Conservation (phyloP, 2,113 vertebrate species). For the Elachura formosa region DNA sequence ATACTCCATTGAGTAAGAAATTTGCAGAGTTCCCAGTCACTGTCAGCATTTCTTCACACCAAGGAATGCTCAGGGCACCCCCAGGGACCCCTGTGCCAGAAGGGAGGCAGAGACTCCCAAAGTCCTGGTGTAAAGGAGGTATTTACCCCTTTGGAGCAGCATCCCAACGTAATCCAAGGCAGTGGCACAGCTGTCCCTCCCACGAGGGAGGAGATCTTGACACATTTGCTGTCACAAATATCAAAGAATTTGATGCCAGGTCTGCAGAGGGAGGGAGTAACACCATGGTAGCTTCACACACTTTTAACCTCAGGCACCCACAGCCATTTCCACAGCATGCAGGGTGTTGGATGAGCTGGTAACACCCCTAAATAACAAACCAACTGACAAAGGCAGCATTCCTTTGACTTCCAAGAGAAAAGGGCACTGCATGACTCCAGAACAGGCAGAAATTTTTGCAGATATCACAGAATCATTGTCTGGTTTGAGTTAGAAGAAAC, state of each 20-base stretch:
- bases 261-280: neutral
- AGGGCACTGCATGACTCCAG: no score
- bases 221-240: constrained; percentile 47
- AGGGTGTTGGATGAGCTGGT: rapidly evolving
- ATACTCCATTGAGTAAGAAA: neutral
- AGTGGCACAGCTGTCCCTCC: constrained; percentile 53
- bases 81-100: neutral
- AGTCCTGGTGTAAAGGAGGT: neutral
- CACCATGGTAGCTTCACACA: rapidly evolving
- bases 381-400: neutral
- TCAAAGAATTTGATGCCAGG: constrained; percentile 55
- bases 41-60: neutral
- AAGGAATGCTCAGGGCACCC: neutral
- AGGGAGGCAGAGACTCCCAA: neutral
- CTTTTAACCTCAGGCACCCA: neutral
- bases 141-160: neutral
- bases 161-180: constrained; percentile 62
- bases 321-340: neutral
- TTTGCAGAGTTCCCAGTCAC: neutral
- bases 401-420: neutral
- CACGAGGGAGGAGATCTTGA: neutral
- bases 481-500: neutral
- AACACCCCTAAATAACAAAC: neutral
- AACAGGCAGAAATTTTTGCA: neutral
- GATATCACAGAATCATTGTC: neutral